A percentile compares a stretch with the other conserved stretches of the same genome.
Conservation (phyloP, 2,797 vertebrate species). For the Protonibea diacanthus region DNA sequence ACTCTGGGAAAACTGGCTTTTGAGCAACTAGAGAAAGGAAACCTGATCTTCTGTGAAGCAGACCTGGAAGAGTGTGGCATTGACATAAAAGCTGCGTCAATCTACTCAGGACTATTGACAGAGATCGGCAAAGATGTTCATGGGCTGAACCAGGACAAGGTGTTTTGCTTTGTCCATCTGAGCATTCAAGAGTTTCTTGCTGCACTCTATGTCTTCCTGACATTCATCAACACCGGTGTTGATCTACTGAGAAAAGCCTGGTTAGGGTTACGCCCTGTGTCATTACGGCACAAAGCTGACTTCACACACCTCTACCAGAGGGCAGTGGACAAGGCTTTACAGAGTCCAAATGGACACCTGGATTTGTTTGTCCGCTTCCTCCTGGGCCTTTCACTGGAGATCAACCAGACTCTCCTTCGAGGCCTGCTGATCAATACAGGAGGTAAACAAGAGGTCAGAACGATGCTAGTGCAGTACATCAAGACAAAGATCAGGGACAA, state of each 20-base stretch:
- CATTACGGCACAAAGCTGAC: neutral
- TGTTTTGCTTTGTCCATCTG: constrained; percentile 61
- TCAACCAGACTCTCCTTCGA: constrained; percentile 44
- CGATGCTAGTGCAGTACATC: constrained; percentile 27
- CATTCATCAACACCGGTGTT: constrained; percentile 15
- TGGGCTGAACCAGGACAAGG: constrained; percentile 30
- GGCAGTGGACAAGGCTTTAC: constrained; percentile 48
- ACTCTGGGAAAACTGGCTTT: constrained; percentile 55
- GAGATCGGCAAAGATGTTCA: constrained; percentile 13
- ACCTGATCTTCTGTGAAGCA: constrained; percentile 51
- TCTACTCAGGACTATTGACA: constrained; percentile 56
- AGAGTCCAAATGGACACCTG: constrained; percentile 60
- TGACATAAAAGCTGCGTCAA: constrained; percentile 24
- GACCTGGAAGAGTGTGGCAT: constrained; percentile 42
- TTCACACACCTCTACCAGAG: constrained; percentile 24
- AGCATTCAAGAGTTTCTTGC: constrained; percentile 66
- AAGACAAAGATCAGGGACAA: constrained; percentile 27
- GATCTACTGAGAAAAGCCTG: neutral
- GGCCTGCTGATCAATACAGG: constrained; percentile 29
- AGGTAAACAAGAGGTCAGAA: neutral
- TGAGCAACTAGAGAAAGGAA: constrained; percentile 54
- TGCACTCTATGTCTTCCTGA: constrained; percentile 47
- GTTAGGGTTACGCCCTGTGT: rapidly evolving
- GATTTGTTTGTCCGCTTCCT: constrained; percentile 65
- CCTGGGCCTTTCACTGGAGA: constrained; percentile 53